Evolutionary conservation across 2,113 vertebrate genomes (phyloP).

Genomic region (Mobula hypostoma): DNA sequence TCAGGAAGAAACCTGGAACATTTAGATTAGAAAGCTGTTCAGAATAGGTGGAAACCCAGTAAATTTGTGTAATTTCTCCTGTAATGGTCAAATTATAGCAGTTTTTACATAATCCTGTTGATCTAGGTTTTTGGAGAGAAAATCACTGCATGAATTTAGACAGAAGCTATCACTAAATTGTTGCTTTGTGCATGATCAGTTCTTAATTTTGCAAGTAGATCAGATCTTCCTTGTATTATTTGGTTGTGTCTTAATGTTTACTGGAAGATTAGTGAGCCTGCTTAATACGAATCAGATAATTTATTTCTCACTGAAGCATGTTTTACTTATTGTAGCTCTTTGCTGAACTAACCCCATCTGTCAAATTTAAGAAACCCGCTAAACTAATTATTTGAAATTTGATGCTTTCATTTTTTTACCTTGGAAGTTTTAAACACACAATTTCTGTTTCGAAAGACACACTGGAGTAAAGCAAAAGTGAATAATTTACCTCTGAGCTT

Average conservation of each 20-base stretch:
- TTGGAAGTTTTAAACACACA: not conserved
- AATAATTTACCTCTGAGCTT: not conserved
- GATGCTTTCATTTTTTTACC: not conserved
- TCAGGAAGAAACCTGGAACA: not conserved
- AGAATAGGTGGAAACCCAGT: not conserved
- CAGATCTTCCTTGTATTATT: not conserved
- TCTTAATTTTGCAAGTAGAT: not conserved
- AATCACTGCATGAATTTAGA: not conserved
- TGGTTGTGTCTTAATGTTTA: not conserved
- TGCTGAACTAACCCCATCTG: not conserved
- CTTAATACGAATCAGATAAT: not conserved
- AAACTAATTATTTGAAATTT: not conserved
- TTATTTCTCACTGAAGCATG: not conserved
- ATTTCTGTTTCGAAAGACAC: not conserved
- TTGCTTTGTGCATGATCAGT: not conserved
- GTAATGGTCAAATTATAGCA: not conserved
- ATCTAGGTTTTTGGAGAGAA: not conserved
- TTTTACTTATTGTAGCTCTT: not conserved
- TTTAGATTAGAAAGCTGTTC: not conserved
- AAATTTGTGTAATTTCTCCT: not conserved
- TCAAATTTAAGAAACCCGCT: not conserved
- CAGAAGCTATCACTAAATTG: not conserved
- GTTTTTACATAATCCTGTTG: not conserved
- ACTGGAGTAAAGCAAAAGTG: not conserved
- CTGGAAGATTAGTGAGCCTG: not conserved